Conservation (phyloP, 2,113 vertebrate species). For the Chinchilla lanigera region DNA sequence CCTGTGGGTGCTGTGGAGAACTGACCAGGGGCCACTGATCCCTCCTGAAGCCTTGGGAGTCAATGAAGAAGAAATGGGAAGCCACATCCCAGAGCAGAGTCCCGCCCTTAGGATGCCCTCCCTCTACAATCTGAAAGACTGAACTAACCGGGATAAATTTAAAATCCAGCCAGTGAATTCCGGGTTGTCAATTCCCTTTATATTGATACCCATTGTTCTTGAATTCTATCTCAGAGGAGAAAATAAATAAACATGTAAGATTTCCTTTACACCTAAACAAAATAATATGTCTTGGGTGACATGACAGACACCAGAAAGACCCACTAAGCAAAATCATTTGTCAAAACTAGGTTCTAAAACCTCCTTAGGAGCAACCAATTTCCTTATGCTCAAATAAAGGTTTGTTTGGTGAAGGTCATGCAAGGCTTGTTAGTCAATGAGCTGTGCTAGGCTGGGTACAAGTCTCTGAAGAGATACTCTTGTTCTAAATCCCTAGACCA, state of each 20-base stretch:
- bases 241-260: not conserved
- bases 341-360: not conserved
- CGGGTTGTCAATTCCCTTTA: not conserved
- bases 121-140: not conserved
- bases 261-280: not conserved
- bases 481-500: not conserved
- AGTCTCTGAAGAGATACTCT: not conserved
- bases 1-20: not conserved
- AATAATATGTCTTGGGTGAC: not conserved
- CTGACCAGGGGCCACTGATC: not conserved
- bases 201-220: not conserved
- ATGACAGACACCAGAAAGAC: not conserved
- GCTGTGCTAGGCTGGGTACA: not conserved
- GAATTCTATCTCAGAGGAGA: conserved; percentile 25
- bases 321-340: not conserved
- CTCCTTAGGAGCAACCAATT: not conserved
- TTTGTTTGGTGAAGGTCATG: not conserved
- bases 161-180: not conserved
- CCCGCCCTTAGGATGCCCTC: not conserved
- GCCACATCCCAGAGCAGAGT: not conserved
- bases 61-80: not conserved
- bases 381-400: not conserved
- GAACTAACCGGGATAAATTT: not conserved
- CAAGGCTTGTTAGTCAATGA: not conserved
- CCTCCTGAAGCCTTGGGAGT: not conserved